phyloP scores from a whole-genome alignment of 2,113 vertebrate species.

The rat (Rattus norvegicus) region DNA sequence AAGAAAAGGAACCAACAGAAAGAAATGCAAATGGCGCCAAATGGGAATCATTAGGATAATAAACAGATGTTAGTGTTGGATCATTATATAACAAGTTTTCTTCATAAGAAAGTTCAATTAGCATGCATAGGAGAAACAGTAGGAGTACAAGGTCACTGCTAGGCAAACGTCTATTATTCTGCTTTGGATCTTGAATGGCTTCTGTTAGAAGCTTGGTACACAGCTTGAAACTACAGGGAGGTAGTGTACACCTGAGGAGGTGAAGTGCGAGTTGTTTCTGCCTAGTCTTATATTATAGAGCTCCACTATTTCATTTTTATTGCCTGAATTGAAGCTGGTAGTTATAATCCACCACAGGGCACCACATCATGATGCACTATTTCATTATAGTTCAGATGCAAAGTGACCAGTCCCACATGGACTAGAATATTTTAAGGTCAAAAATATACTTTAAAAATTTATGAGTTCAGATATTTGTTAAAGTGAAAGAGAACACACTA shows the following conservation, averaged over 20 bases:
- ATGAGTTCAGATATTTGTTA: neutral
- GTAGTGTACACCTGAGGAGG: neutral
- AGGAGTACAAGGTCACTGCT: neutral
- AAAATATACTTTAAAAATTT: neutral
- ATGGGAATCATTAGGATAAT: neutral
- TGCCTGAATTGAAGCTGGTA: neutral
- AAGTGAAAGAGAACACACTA: neutral
- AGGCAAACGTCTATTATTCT: neutral
- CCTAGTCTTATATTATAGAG: neutral
- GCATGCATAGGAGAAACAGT: neutral
- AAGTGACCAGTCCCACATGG: neutral
- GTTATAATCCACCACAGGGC: neutral
- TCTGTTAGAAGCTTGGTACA: neutral
- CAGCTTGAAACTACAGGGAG: neutral
- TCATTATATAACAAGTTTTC: neutral
- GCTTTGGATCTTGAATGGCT: neutral
- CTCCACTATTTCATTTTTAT: neutral
- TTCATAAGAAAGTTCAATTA: neutral
- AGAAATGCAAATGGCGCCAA: neutral
- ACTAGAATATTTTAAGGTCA: neutral
- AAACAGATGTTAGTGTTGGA: neutral
- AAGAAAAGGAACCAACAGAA: neutral
- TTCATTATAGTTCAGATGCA: neutral
- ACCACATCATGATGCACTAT: neutral
- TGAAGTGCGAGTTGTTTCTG: neutral